phyloP scores from a whole-genome alignment of 1,140 invertebrate genomes.

The Heliconius himera region DNA sequence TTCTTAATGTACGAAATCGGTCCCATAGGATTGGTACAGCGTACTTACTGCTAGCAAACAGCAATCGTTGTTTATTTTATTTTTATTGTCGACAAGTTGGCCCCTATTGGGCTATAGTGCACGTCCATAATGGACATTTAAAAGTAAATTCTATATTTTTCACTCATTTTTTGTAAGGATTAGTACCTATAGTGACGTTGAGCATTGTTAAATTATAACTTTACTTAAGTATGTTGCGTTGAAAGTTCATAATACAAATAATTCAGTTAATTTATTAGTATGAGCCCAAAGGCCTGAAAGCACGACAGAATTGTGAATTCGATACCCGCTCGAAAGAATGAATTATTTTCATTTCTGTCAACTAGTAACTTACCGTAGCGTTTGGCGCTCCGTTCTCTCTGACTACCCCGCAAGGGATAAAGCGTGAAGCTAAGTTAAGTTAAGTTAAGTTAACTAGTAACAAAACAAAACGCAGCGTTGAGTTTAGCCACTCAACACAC shows the following conservation, averaged over 20 bases:
- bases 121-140: not conserved
- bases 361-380: no score
- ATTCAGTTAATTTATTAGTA: no score
- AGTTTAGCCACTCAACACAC: not conserved
- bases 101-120: not conserved
- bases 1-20: not conserved
- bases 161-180: not conserved
- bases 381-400: no score
- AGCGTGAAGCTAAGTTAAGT: no score
- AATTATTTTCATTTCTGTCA: no score
- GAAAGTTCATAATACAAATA: no score
- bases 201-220: not conserved
- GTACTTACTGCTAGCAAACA: not conserved
- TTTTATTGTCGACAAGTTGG: conserved; percentile 4
- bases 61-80: not conserved
- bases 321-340: no score
- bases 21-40: not conserved
- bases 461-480: no score
- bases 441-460: no score
- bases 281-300: no score
- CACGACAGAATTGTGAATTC: no score
- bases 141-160: not conserved
- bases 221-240: not conserved
- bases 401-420: no score
- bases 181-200: not conserved